Base-by-base conservation (phyloP, 2,797 vertebrate genomes). In the Lagorchestes hirsutus region DNA sequence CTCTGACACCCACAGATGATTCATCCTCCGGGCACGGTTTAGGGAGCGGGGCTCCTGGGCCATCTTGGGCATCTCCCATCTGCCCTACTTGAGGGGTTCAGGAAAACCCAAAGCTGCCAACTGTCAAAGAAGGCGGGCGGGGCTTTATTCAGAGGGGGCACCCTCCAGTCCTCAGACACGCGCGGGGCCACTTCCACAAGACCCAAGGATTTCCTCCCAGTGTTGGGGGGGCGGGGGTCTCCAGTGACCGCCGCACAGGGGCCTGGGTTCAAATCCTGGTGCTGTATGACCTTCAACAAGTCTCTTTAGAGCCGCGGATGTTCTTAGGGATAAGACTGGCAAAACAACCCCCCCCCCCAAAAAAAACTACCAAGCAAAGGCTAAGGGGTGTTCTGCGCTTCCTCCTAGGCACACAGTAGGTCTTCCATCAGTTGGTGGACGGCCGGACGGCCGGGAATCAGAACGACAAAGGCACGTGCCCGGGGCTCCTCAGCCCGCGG, bases 111-210 rank as follows among this genome's bases (percentile, higher is more conserved):
- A 94, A 92, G 74, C 2, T 1, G 59, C 92, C 95, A 62, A 3
- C 92, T 96, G 95, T 94, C 97, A 74, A 94, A 96, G 74, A 0
- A 82, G 0, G 2, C n/a, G 0, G 40, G 16, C n/a, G 24, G 94
- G 91, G 92, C 93, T 52, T 96, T 97, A 97, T 91, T 97, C 95
- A 92, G 95, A 22, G 0, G 58, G 96, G 94, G 93, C 95, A 74
- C 91, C 54, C 34, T 95, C 95, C 92, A 18, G 5, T 40, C 40
- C 1, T 10, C 4, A 91, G 90, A 56, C 62, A 52, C 46, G 50
- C 5, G 4, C 50, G 50, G 50, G 50, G 50, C 50, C 50, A 52
- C 50, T 52, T 52, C 50, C 50, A 52, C 52, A 6, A 52, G 52
- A 6, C 52, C 52, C 52, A 52, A 8, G 5, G 5, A 52, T 52